A percentile compares a stretch with the other conserved stretches of the same genome.
These are phyloP conservation scores for Acleris laterana DNA, from an alignment of 2,888 invertebrate species.

Conservation along the genomic window DNA sequence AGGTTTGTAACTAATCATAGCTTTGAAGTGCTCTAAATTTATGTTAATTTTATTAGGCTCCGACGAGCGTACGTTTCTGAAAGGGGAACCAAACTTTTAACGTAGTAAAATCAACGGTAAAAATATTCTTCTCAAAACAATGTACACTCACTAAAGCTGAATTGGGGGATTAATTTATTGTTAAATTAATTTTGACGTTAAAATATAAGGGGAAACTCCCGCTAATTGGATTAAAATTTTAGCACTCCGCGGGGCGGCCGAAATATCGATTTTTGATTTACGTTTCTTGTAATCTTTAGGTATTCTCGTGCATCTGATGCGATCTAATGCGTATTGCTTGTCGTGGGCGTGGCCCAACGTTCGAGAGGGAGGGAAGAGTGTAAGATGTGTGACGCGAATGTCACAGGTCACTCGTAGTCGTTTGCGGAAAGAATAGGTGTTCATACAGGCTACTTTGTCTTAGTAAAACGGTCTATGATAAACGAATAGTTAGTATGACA, in stretches of 20 bases:
- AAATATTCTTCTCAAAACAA: slow-evolving; percentile 38
- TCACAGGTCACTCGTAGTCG: too few relatives aligned
- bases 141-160: slow-evolving; percentile 42
- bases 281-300: slow-evolving; percentile 34
- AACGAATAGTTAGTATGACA: too few relatives aligned
- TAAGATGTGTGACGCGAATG: too few relatives aligned
- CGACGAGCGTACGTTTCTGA: slow-evolving; percentile 9
- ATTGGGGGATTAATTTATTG: slow-evolving; percentile 61
- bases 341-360: background rate
- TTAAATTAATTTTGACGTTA: slow-evolving; percentile 68
- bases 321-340: background rate
- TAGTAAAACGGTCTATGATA: too few relatives aligned
- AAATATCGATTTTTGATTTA: slow-evolving; percentile 65
- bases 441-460: too few relatives aligned
- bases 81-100: slow-evolving; percentile 7
- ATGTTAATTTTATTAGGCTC: slow-evolving; percentile 18
- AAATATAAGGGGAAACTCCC: slow-evolving; percentile 64
- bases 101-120: slow-evolving; percentile 8
- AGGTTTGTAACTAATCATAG: slow-evolving; percentile 27
- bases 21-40: slow-evolving; percentile 28
- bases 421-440: too few relatives aligned
- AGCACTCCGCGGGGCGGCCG: slow-evolving; percentile 59
- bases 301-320: background rate
- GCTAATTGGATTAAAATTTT: slow-evolving; percentile 78
- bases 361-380: background rate